Percentiles rank a stretch among this genome's conserved stretches.
Evolutionary conservation across 2,113 vertebrate species (phyloP).

Genomic region (Notiomystis cincta): DNA sequence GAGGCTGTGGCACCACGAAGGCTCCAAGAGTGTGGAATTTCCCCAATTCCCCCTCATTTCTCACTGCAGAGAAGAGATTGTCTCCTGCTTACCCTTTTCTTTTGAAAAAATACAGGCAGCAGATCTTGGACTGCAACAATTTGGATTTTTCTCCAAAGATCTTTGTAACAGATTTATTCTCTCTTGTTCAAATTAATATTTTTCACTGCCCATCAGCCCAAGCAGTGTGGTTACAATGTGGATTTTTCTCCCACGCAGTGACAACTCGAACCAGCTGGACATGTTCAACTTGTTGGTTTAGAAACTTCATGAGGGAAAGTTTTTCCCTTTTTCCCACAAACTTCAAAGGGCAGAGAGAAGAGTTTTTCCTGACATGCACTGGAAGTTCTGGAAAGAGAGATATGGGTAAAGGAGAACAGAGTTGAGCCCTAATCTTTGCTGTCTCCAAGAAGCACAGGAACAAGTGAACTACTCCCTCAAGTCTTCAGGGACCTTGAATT

Average conservation of each 20-base stretch:
- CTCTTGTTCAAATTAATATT: neutral
- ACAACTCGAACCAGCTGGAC: neutral
- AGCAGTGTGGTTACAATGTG: neutral
- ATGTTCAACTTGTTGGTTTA: neutral
- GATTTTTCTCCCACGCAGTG: neutral
- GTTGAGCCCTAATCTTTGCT: neutral
- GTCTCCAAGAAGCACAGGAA: neutral
- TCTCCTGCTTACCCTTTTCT: neutral
- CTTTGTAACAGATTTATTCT: fast-evolving
- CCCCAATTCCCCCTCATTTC: neutral
- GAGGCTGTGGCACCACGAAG: fast-evolving
- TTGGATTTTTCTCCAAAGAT: neutral
- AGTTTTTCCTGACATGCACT: neutral
- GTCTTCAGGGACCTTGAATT: neutral
- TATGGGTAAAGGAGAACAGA: neutral
- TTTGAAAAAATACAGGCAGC: neutral
- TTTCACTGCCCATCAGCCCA: neutral
- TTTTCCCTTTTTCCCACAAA: neutral
- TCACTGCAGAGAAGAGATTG: neutral
- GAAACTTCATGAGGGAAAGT: neutral
- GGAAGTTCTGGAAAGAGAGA: neutral
- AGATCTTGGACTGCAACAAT: neutral
- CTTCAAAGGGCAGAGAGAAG: neutral
- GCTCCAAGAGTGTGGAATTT: neutral
- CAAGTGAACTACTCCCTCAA: neutral